phyloP scores from a whole-genome alignment of 1,140 invertebrate species.

The Dolichoris vasculosae region DNA sequence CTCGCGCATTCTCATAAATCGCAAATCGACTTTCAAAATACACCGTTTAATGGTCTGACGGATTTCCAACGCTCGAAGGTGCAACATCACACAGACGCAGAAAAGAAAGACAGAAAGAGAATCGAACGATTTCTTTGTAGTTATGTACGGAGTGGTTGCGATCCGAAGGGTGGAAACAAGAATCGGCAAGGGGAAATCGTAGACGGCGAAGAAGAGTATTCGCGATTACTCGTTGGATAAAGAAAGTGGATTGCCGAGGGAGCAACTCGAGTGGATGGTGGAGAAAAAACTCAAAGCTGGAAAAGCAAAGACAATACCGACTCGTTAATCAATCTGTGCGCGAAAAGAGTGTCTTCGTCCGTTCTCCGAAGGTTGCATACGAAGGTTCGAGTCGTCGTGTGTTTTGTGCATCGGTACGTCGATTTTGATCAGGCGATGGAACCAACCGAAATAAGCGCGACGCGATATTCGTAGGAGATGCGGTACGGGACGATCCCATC shows the following conservation, averaged over 20 bases:
- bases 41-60: background rate
- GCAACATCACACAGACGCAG: slow-evolving; percentile 6
- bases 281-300: slow-evolving; percentile 22
- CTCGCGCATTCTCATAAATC: slow-evolving; percentile 1
- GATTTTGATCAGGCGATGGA: slow-evolving; percentile 24
- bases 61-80: background rate
- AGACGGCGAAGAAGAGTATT: background rate
- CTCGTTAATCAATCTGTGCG: slow-evolving; percentile 25
- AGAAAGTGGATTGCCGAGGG: slow-evolving; percentile 36
- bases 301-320: background rate
- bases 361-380: no score
- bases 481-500: background rate
- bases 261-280: slow-evolving; percentile 4
- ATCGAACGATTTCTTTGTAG: slow-evolving; percentile 13
- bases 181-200: background rate
- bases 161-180: background rate
- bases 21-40: background rate
- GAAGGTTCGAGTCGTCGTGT: no score
- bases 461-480: background rate
- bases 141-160: background rate
- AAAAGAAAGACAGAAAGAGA: background rate
- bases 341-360: background rate
- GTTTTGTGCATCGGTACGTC: background rate
- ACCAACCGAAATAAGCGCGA: background rate
- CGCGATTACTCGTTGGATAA: slow-evolving; percentile 23